Evolutionary conservation across 2,888 invertebrate genomes (phyloP), one percentile per base, ranked within the genome.

Genomic region (Asteroscopus sphinx): DNA sequence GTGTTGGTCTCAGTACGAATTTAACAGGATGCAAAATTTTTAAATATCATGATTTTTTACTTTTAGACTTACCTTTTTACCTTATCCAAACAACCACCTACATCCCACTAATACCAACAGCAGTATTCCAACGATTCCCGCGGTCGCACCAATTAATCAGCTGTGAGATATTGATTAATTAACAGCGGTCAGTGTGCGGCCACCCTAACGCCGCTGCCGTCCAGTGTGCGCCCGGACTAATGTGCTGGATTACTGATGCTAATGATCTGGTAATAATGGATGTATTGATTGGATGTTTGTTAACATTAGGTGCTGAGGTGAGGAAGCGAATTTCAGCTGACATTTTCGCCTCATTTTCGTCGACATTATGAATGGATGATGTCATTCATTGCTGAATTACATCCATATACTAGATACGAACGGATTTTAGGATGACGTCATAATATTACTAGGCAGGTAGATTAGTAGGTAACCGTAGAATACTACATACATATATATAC

Each of bases 131-230:
- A 53, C 65, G 53, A 76, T 76, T 56, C 60, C 54, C 53, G 72
- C 66, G 71, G 76, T 72, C 71, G 65, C 68, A 44, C 64, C 71
- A 68, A 79, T 80, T 77, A 76, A 80, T 80, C 77, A 79, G 70
- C 63, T 71, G 65, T 44, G 62, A 68, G 66, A 75, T 80, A 80
- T 76, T 80, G 80, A 80, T 80, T 79, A 76, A 79, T 80, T 68
- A 73, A 55, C 51, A 33, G n/a, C 39, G 77, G 77, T 64, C 71
- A 71, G 60, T 45, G 61, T 57, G 66, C 52, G 56, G 65, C 44
- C 28, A 52, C 62, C 54, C 57, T 68, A 57, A 56, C 58, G 68
- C 64, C 28, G 28, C 21, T 6, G 35, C 21, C 36, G 54, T 21
- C 28, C 75, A 51, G 60, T 51, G 54, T 51, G 66, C 45, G 47